phyloP scores from a whole-genome alignment of 2,888 invertebrate species.

The Teleiodes luculella region DNA sequence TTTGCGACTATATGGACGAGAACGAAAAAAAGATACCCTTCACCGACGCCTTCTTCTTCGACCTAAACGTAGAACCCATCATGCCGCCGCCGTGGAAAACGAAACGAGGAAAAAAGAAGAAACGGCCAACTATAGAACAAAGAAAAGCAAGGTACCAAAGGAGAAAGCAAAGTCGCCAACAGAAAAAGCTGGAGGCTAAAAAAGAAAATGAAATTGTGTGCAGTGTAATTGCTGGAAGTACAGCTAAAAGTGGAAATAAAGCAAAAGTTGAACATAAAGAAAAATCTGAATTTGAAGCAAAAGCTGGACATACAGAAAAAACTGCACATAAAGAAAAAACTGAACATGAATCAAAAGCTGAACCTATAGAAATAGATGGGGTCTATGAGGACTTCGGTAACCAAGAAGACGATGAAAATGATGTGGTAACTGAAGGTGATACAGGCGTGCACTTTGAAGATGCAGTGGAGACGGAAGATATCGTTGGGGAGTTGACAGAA shows the following conservation, averaged over 20 bases:
- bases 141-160: not conserved
- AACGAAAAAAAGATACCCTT: not conserved
- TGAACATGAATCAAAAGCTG: not conserved
- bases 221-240: too few species aligned
- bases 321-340: not conserved
- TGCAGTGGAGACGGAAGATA: not conserved
- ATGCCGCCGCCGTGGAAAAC: not conserved
- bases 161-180: not conserved
- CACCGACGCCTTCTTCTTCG: not conserved
- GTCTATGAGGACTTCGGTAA: too few species aligned
- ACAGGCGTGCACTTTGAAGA: too few species aligned
- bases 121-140: not conserved
- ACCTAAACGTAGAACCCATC: not conserved
- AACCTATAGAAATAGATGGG: not conserved
- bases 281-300: too few species aligned
- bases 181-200: not conserved
- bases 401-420: too few species aligned
- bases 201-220: not conserved
- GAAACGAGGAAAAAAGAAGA: not conserved
- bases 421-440: not conserved
- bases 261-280: too few species aligned
- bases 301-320: too few species aligned
- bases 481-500: not conserved
- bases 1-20: constrained; percentile 15
- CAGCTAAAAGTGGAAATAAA: too few species aligned